Evolutionary conservation across 1,140 invertebrate species (phyloP), one percentile per base, ranked within the genome.

Genomic region (Daktulosphaira vitifoliae): DNA sequence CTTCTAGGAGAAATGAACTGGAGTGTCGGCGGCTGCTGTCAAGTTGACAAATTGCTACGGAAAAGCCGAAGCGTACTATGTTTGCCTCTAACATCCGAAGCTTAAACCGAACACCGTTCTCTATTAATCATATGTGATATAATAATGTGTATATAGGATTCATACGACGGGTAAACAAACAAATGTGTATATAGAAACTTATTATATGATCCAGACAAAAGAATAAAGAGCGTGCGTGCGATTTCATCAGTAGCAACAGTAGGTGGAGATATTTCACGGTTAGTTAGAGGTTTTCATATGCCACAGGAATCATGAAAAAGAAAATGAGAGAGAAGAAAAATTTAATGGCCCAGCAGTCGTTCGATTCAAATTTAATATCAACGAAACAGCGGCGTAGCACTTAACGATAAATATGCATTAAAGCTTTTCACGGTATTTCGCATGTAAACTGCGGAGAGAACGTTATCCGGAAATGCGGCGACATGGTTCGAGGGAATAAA

Each of bases 21-120:
- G 56, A 33, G 25, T 23, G 37, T 23, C 15, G 15, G n/a, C 39
- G 37, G 42, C 13, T 13, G 54, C 56, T 48, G 56, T 62, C 56
- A 62, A 33, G 56, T 62, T 62, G 56, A 62, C 56, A 62, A 62
- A 62, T 62, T 48, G 56, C 56, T 39, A 39, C 9, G 56, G 42
- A 48, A 56, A 62, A 62, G 56, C 56, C 29, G 26, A 62, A 46
- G 29, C 25, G 20, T 16, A 18, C 6, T 18, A 62, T n/a, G 29
- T 8, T n/a, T n/a, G 8, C 8, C 3, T 4, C 1, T 22, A 5
- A 5, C n/a, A n/a, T 11, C 7, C 18, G 9, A 13, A 62, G 25
- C 56, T 46, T 33, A 29, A 48, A 25, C 56, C n/a, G 42, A 46
- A 62, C 46, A 62, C 46, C 29, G 26, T 33, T 38, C 38, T 62